These are phyloP conservation scores for Mnemiopsis leidyi DNA, from an alignment of 37 sponge, comb jelly and placozoan genomes.

Conservation along the genomic window DNA sequence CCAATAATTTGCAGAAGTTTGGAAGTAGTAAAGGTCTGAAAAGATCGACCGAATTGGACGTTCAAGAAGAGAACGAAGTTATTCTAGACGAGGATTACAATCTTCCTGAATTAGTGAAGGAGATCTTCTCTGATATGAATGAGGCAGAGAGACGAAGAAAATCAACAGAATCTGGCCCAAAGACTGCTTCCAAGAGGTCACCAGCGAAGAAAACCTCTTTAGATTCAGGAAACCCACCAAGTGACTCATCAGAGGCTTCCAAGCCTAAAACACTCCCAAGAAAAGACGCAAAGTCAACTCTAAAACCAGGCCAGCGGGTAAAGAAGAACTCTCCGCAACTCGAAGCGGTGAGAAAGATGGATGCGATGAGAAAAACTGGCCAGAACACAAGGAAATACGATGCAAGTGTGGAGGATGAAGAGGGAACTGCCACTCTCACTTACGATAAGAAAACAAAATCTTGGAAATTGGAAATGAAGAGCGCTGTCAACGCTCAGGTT, in stretches of 20 bases:
- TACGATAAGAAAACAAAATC: neutral
- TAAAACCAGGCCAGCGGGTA: neutral
- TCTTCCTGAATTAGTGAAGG: slow-evolving; percentile 8
- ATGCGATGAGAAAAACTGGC: neutral
- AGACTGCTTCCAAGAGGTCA: neutral
- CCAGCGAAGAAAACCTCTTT: neutral
- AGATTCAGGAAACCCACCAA: slow-evolving; percentile 32
- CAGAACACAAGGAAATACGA: slow-evolving; percentile 19
- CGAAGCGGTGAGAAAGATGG: slow-evolving; percentile 28
- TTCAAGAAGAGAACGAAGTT: neutral
- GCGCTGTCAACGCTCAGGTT: slow-evolving; percentile 31
- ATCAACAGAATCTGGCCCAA: neutral
- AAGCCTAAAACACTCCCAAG: neutral
- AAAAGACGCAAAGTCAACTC: neutral
- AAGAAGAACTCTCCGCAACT: slow-evolving; percentile 52
- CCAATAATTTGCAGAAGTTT: neutral
- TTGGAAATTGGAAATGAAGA: slow-evolving; percentile 23
- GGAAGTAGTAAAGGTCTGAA: neutral
- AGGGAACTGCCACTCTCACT: neutral
- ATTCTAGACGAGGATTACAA: neutral
- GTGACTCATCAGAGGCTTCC: neutral
- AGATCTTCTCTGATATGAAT: slow-evolving; percentile 1
- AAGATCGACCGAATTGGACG: neutral
- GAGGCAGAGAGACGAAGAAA: neutral
- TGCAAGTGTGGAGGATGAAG: slow-evolving; percentile 26